Evolutionary conservation across 1,140 invertebrate species (phyloP).

Genomic region (Calliopsis andreniformis): DNA sequence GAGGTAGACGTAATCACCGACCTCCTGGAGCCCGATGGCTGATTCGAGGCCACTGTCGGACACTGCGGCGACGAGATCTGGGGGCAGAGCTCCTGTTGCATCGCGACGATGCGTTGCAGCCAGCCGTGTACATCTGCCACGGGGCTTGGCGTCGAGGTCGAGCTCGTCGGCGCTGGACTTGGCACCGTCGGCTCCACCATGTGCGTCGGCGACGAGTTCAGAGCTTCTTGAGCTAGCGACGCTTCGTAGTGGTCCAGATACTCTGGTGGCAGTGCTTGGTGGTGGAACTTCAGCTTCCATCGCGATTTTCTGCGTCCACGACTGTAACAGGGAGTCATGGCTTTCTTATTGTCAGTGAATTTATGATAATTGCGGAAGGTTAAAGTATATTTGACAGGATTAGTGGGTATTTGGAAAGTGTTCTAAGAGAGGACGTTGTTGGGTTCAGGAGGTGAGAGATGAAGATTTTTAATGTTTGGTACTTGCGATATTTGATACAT

Average conservation of each 20-base stretch:
- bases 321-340: conserved; percentile 64
- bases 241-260: conserved; percentile 91
- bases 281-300: conserved; percentile 91
- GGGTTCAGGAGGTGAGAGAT: no score
- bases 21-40: conserved; percentile 54
- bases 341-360: neutral
- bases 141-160: conserved; percentile 75
- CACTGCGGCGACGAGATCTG: conserved; percentile 47
- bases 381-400: no score
- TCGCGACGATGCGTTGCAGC: conserved; percentile 87
- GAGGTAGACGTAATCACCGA: conserved; percentile 73
- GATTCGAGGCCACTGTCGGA: conserved; percentile 22
- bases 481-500: no score
- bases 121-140: conserved; percentile 85
- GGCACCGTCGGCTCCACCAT: conserved; percentile 55
- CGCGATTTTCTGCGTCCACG: conserved; percentile 85
- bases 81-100: conserved; percentile 83
- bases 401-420: no score
- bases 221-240: conserved; percentile 83
- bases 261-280: conserved; percentile 89
- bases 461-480: no score
- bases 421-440: no score
- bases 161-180: conserved; percentile 68
- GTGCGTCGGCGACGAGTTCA: conserved; percentile 67
- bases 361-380: neutral